These are phyloP conservation scores for Cabera pusaria DNA, from an alignment of 2,888 invertebrate genomes.

Conservation along the genomic window DNA sequence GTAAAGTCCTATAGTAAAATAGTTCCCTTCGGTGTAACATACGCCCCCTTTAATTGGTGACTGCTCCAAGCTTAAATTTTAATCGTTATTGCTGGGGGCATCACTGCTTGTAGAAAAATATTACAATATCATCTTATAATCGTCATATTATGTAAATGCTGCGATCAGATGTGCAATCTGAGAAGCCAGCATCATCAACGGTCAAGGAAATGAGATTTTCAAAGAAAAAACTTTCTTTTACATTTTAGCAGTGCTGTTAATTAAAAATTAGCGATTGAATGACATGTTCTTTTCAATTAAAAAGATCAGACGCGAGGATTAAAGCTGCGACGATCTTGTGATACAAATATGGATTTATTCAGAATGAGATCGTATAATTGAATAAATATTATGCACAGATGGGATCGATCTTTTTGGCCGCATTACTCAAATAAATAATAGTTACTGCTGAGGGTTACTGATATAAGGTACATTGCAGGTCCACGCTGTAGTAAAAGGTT, in stretches of 20 bases:
- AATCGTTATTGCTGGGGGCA: slow-evolving; percentile 32
- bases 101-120: slow-evolving; percentile 29
- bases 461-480: too few relatives aligned
- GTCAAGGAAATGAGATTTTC: slow-evolving; percentile 10
- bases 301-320: too few relatives aligned
- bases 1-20: too few relatives aligned
- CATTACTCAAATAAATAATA: too few relatives aligned
- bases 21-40: slow-evolving; percentile 24
- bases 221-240: slow-evolving; percentile 17
- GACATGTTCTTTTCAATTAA: not conserved
- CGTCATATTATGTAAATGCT: slow-evolving; percentile 23
- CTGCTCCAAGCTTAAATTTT: slow-evolving; percentile 29
- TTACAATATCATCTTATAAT: slow-evolving; percentile 29
- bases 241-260: slow-evolving; percentile 6
- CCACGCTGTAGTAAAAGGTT: too few relatives aligned
- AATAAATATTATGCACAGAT: too few relatives aligned
- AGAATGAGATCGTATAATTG: too few relatives aligned
- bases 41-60: slow-evolving; percentile 24
- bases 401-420: too few relatives aligned
- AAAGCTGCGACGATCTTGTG: too few relatives aligned
- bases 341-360: too few relatives aligned
- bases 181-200: slow-evolving; percentile 18
- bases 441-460: too few relatives aligned
- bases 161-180: slow-evolving; percentile 24
- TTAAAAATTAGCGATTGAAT: slow-evolving; percentile 13